Evolutionary conservation across 92 coral and sea anemone species (phyloP).

Genomic region (Chrysogorgia sp.): DNA sequence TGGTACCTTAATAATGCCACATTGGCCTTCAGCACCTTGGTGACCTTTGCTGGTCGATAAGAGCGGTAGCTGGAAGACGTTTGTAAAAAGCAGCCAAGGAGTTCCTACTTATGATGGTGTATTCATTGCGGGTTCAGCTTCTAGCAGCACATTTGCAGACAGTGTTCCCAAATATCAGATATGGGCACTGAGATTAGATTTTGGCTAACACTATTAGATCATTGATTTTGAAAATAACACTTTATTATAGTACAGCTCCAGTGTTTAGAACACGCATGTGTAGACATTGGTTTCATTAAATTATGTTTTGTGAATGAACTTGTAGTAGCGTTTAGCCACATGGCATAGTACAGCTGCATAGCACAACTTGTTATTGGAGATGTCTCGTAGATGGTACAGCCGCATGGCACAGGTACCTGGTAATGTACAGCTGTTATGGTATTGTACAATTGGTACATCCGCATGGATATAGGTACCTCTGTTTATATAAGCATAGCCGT

Average conservation of each 20-base stretch:
- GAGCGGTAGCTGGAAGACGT: constrained; percentile 52
- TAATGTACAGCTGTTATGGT: background rate
- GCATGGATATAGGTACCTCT: background rate
- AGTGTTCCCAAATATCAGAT: constrained; percentile 51
- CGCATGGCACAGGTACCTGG: background rate
- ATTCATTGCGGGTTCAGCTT: constrained; percentile 60
- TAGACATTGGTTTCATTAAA: background rate
- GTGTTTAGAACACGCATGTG: background rate
- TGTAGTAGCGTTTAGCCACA: background rate
- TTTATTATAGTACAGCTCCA: background rate
- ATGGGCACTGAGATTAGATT: background rate
- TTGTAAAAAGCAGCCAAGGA: constrained; percentile 45
- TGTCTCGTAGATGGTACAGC: background rate
- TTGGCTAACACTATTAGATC: background rate
- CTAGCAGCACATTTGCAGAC: constrained; percentile 56
- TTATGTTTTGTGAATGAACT: background rate
- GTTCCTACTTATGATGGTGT: constrained; percentile 49
- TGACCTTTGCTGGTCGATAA: constrained; percentile 67
- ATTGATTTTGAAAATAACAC: background rate
- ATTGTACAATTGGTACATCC: background rate
- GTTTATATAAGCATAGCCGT: background rate
- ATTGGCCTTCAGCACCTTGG: constrained; percentile 76
- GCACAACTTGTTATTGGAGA: background rate
- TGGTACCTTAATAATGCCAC: constrained; percentile 64
- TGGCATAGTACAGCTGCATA: background rate